A percentile compares a stretch with the other conserved stretches of the same genome.
These are phyloP conservation scores for Syngnathus rostellatus DNA, from an alignment of 2,797 vertebrate species.

Conservation along the genomic window DNA sequence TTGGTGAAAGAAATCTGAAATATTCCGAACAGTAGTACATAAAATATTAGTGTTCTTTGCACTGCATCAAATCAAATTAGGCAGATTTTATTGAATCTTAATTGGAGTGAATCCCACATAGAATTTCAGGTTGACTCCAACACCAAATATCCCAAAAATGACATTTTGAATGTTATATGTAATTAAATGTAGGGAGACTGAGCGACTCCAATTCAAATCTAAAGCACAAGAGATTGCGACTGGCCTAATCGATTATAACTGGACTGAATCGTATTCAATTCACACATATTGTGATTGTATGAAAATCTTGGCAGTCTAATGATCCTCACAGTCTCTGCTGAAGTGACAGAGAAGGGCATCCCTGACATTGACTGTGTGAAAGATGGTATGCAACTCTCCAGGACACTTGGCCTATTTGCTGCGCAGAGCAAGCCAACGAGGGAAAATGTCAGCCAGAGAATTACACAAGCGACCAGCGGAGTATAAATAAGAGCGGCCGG, in stretches of 20 bases:
- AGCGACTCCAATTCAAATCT: too few relatives aligned
- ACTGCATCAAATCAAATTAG: background rate
- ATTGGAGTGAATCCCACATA: background rate
- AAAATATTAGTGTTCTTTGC: background rate
- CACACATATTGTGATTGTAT: background rate
- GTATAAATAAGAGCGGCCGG: conserved; percentile 46
- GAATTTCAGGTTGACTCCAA: too few relatives aligned
- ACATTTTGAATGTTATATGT: too few relatives aligned
- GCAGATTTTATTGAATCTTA: background rate
- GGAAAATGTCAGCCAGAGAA: too few relatives aligned
- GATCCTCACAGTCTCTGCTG: background rate
- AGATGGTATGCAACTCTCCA: background rate
- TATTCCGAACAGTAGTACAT: background rate
- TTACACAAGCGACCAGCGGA: background rate
- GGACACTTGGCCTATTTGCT: background rate
- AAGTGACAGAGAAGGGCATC: background rate
- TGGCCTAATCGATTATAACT: too few relatives aligned
- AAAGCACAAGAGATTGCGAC: too few relatives aligned
- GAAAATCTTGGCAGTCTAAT: background rate
- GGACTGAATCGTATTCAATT: background rate
- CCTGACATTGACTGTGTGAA: background rate
- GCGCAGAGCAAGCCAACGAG: background rate
- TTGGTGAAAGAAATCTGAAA: too few relatives aligned
- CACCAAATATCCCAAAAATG: background rate
- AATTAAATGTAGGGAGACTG: too few relatives aligned